Conservation (phyloP, 2,113 vertebrate genomes). For the Burhinus bistriatus region DNA sequence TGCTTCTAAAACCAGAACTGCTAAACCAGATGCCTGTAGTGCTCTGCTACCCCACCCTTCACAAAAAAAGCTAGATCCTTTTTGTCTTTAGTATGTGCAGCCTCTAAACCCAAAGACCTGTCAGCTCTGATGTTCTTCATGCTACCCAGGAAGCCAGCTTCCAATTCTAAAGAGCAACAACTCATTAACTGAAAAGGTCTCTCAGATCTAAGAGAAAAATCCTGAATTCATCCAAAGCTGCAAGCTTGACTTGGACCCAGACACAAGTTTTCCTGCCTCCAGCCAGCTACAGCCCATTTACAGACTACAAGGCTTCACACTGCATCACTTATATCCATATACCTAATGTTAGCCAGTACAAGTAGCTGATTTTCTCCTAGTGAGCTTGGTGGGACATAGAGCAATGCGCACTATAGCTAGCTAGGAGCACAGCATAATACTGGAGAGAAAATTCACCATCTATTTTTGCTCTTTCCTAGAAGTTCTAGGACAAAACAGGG, state of each 20-base stretch:
- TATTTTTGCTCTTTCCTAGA: background rate
- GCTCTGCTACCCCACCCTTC: background rate
- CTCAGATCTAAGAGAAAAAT: background rate
- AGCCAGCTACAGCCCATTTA: background rate
- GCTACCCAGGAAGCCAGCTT: background rate
- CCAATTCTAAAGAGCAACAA: background rate
- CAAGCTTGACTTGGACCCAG: background rate
- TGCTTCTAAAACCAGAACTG: background rate
- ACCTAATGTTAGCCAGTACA: rapidly evolving
- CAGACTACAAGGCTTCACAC: rapidly evolving
- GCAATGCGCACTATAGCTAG: background rate
- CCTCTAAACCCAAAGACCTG: background rate
- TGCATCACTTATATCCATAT: rapidly evolving
- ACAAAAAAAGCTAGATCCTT: background rate
- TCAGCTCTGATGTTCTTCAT: background rate
- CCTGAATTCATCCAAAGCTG: background rate
- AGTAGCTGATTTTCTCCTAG: background rate
- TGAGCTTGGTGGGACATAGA: background rate
- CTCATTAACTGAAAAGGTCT: background rate
- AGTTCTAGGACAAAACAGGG: background rate
- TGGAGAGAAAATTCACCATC: background rate
- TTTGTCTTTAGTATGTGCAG: background rate
- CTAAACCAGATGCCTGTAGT: background rate
- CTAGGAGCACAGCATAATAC: background rate
- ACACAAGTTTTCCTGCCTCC: background rate